Conservation (phyloP, 2,888 invertebrate species). For the Leucoma salicis region DNA sequence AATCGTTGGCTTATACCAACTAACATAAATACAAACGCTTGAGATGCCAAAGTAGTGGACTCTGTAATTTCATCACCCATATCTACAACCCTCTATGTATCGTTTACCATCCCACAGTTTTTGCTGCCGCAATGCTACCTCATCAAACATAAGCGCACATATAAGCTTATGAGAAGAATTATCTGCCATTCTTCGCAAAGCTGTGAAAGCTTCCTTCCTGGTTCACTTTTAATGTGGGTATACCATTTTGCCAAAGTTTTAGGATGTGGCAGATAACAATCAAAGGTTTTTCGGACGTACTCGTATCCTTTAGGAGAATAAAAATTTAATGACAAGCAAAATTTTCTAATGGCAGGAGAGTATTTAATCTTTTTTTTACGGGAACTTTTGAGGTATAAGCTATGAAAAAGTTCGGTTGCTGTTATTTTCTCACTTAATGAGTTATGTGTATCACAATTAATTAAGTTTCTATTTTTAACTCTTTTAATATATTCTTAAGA, state of each 20-base stretch:
- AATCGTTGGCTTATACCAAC: slow-evolving; percentile 9
- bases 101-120: slow-evolving; percentile 10
- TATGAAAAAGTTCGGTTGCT: too few species aligned
- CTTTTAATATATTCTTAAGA: too few species aligned
- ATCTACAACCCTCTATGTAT: slow-evolving; percentile 11
- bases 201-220: slow-evolving; percentile 23
- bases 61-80: slow-evolving; percentile 1
- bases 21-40: slow-evolving; percentile 11
- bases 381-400: background rate
- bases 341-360: slow-evolving; percentile 21
- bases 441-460: too few species aligned
- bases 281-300: slow-evolving; percentile 17
- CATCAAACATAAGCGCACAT: slow-evolving; percentile 14
- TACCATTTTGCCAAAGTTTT: slow-evolving; percentile 23
- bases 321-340: slow-evolving; percentile 26
- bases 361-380: background rate
- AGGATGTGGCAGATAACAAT: slow-evolving; percentile 20
- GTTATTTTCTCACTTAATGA: too few species aligned
- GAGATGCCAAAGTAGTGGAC: slow-evolving; percentile 3
- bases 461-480: too few species aligned
- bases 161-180: slow-evolving; percentile 9
- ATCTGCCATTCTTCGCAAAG: slow-evolving; percentile 10
- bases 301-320: slow-evolving; percentile 21
- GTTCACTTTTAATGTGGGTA: slow-evolving; percentile 11
- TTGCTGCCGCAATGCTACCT: slow-evolving; percentile 18